Evolutionary conservation across 2,888 invertebrate species (phyloP).

Genomic region (Leptopterna dolabrata): DNA sequence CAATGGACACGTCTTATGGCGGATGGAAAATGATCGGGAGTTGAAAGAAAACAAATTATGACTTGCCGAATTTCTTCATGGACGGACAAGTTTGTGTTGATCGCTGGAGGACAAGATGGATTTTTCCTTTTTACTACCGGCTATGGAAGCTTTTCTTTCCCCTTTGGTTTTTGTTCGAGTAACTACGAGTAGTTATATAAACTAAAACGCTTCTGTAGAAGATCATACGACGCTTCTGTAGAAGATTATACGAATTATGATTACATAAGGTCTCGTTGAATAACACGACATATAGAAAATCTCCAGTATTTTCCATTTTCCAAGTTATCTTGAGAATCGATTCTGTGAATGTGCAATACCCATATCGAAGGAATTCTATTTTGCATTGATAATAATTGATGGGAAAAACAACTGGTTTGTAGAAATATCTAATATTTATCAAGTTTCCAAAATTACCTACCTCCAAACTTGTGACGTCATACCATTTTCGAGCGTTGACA

Average conservation of each 20-base stretch:
- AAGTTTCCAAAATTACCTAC: too few species aligned
- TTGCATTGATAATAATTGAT: too few species aligned
- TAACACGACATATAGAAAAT: not conserved
- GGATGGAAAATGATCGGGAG: not conserved
- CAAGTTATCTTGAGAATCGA: too few species aligned
- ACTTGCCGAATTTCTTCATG: not conserved
- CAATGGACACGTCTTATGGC: not conserved
- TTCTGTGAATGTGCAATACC: too few species aligned
- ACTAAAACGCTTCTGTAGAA: not conserved
- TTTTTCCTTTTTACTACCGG: not conserved
- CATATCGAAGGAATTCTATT: too few species aligned
- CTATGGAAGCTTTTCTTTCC: not conserved
- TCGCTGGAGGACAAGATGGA: not conserved
- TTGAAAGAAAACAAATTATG: not conserved
- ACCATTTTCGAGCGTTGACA: too few species aligned
- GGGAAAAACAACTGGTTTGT: too few species aligned
- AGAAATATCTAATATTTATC: too few species aligned
- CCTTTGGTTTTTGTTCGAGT: not conserved
- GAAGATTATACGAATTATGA: not conserved
- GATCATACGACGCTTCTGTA: not conserved
- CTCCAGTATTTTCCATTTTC: too few species aligned
- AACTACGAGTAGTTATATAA: not conserved
- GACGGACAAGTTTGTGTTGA: not conserved
- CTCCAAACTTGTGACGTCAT: too few species aligned
- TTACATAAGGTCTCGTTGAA: not conserved